Conservation (phyloP, 2,888 invertebrate genomes). For the Leptinotarsa tumamoca region DNA sequence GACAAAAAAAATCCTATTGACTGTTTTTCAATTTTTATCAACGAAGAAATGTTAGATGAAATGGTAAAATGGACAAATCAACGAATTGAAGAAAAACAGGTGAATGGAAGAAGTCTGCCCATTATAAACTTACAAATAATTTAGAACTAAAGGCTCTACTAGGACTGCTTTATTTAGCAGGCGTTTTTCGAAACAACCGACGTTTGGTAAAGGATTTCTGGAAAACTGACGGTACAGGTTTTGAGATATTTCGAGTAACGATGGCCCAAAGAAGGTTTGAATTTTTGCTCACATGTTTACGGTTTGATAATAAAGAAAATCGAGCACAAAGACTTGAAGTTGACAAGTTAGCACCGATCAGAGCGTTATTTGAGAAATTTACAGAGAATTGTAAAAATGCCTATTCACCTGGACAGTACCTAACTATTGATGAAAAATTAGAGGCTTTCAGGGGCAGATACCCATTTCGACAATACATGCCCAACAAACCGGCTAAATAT, state of each 20-base stretch:
- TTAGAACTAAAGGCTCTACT: no score
- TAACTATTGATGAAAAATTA: constrained; percentile 8
- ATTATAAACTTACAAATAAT: no score
- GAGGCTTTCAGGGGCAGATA: constrained; percentile 9
- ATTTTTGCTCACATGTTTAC: background rate
- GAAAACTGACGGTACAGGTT: no score
- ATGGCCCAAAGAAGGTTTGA: no score
- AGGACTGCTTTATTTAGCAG: no score
- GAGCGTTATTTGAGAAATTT: background rate
- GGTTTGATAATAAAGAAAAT: constrained; percentile 3
- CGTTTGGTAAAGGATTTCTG: background rate
- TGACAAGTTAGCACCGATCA: constrained; percentile 8
- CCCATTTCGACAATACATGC: background rate
- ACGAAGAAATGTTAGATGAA: background rate
- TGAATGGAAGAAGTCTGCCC: no score
- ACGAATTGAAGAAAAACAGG: no score
- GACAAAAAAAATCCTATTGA: background rate
- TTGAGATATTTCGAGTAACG: no score
- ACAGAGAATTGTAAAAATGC: constrained; percentile 2
- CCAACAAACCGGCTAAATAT: constrained; percentile 1
- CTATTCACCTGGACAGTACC: background rate
- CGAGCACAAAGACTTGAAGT: background rate
- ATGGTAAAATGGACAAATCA: no score
- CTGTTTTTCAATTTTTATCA: constrained; percentile 4
- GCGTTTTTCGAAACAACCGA: no score